Evolutionary conservation across 1,140 invertebrate species (phyloP).

Genomic region (Vanessa tameamea): DNA sequence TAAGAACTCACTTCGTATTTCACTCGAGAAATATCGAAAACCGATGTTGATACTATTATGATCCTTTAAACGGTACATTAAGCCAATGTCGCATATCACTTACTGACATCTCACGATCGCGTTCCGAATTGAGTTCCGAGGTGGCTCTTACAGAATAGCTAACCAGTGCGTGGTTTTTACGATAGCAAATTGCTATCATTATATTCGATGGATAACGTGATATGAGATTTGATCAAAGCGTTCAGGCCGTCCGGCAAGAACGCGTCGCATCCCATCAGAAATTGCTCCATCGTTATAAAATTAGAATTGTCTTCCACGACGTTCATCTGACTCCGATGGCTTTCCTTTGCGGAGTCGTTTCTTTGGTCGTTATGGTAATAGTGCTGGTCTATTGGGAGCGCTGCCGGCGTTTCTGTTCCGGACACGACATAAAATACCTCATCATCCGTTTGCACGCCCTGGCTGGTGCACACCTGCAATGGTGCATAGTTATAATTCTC

Average conservation of each 20-base stretch:
- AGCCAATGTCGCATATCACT: no score
- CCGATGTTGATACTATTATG: no score
- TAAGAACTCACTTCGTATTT: no score
- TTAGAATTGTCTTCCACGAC: not conserved
- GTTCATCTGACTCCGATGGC: not conserved
- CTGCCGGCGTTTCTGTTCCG: not conserved
- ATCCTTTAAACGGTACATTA: no score
- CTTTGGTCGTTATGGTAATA: not conserved
- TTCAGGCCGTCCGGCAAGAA: slow-evolving; percentile 25
- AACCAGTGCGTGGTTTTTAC: not conserved
- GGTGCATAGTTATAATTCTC: slow-evolving; percentile 11
- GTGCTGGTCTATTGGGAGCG: not conserved
- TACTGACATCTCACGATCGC: no score
- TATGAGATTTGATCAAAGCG: slow-evolving; percentile 25
- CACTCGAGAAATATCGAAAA: no score
- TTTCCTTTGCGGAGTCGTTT: not conserved
- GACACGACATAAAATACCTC: not conserved
- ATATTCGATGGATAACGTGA: not conserved
- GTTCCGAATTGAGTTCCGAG: no score
- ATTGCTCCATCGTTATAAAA: slow-evolving; percentile 20
- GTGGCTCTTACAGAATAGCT: not conserved
- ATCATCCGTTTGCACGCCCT: slow-evolving; percentile 35
- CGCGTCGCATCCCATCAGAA: slow-evolving; percentile 24
- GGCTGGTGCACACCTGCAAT: slow-evolving; percentile 33
- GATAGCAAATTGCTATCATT: not conserved